Evolutionary conservation across 2,888 invertebrate genomes (phyloP), one percentile per base, ranked within the genome.

Genomic region (Apamea sordens): DNA sequence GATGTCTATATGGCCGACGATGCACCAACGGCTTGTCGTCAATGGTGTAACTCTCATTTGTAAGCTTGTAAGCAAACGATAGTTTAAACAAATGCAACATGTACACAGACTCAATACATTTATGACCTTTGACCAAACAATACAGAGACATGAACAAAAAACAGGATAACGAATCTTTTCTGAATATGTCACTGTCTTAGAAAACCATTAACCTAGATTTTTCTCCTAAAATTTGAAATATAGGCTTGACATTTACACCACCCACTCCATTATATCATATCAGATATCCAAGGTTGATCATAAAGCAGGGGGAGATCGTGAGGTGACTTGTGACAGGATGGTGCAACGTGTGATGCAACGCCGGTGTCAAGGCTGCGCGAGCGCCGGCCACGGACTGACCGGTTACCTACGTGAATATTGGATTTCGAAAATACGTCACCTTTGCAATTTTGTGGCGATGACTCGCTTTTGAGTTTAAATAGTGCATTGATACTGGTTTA

Each of bases 331-430:
- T 67, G 80, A 73, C 80, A 41, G 68, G 50, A 79, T 92, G 90
- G 87, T 86, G 91, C 88, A 92, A 92, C 82, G 64, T 75, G 72
- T 89, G 89, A 90, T 89, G 88, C 86, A 91, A 90, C 89, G 78
- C 77, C 77, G 86, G 73, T 92, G 93, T 92, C 93, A 93, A 93
- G 93, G 93, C 88, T 90, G 89, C 86, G 87, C 79, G 59, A n/a
- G 82, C 86, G 79, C 67, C 82, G 79, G 70, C 68, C 71, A 70
- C 77, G 65, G 63, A 68, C 77, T 71, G 83, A 80, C 82, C 80
- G 76, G 72, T 76, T 77, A 74, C 63, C 70, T 74, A 50, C 74
- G 65, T 68, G 41, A 63, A 69, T 82, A 82, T 80, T 68, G 68
- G 65, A 85, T 87, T 89, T 85, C 78, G 77, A 85, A 84, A 84